These are phyloP conservation scores for Solea solea DNA, from an alignment of 2,113 vertebrate genomes.

Conservation along the genomic window DNA sequence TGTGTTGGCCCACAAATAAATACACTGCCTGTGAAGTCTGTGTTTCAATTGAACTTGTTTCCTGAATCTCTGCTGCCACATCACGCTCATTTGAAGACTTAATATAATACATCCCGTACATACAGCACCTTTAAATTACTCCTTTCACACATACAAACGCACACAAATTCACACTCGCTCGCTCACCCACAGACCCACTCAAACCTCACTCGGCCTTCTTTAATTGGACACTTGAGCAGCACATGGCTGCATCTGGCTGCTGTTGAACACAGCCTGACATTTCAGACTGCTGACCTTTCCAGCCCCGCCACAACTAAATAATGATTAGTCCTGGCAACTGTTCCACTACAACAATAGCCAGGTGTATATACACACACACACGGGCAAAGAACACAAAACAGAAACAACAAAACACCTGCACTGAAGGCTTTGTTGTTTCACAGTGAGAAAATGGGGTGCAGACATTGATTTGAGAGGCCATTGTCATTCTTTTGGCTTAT, in stretches of 20 bases:
- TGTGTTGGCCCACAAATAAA: too few relatives aligned
- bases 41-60: too few relatives aligned
- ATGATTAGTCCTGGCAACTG: slow-evolving; percentile 96
- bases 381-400: slow-evolving; percentile 36
- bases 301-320: slow-evolving; percentile 92
- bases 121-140: slow-evolving; percentile 15
- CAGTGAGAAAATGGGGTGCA: slow-evolving; percentile 93
- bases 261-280: slow-evolving; percentile 98
- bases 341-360: slow-evolving; percentile 88
- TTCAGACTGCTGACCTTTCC: slow-evolving; percentile 99
- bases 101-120: neutral
- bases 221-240: slow-evolving; percentile 95
- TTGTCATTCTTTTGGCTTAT: slow-evolving; percentile 89
- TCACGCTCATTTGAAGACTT: too few relatives aligned
- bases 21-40: too few relatives aligned
- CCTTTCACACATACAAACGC: slow-evolving; percentile 50
- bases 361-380: slow-evolving; percentile 32
- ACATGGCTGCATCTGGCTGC: slow-evolving; percentile 87
- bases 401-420: slow-evolving; percentile 82
- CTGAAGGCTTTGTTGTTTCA: slow-evolving; percentile 82
- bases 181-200: slow-evolving; percentile 68
- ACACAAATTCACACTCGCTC: slow-evolving; percentile 58
- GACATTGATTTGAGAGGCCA: slow-evolving; percentile 93
- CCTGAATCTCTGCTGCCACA: too few relatives aligned
- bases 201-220: slow-evolving; percentile 82